Evolutionary conservation across 2,113 vertebrate genomes (phyloP).

Genomic region (Eupsittula cactorum): DNA sequence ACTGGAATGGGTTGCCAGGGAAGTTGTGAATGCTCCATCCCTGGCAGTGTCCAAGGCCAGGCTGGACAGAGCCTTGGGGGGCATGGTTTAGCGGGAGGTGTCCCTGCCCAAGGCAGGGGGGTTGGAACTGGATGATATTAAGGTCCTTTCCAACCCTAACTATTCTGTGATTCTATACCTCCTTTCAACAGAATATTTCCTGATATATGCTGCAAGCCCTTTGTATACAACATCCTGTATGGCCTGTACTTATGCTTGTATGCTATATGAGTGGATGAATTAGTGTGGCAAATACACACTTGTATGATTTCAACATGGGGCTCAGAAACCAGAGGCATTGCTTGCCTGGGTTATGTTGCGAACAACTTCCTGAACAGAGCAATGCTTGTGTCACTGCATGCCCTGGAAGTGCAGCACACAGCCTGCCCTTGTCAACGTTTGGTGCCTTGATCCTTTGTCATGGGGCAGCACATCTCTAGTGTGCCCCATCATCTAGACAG

Average conservation of each 20-base stretch:
- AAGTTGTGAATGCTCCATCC: no score
- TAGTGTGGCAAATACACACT: not conserved
- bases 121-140: no score
- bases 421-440: not conserved
- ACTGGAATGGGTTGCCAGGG: no score
- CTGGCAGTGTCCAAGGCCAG: no score
- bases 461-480: not conserved
- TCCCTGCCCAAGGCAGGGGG: no score
- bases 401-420: not conserved
- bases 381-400: not conserved
- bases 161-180: not conserved
- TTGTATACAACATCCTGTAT: not conserved
- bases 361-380: not conserved
- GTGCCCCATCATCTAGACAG: not conserved
- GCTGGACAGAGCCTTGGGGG: no score
- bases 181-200: not conserved
- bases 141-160: no score
- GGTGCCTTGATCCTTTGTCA: not conserved
- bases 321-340: not conserved
- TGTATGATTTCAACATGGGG: not conserved
- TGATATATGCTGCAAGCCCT: not conserved
- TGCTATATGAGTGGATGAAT: not conserved
- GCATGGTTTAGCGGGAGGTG: no score
- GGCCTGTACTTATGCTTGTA: not conserved
- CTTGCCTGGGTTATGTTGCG: not conserved